phyloP scores from a whole-genome alignment of 2,888 invertebrate species.

The Dasypogon diadema region DNA sequence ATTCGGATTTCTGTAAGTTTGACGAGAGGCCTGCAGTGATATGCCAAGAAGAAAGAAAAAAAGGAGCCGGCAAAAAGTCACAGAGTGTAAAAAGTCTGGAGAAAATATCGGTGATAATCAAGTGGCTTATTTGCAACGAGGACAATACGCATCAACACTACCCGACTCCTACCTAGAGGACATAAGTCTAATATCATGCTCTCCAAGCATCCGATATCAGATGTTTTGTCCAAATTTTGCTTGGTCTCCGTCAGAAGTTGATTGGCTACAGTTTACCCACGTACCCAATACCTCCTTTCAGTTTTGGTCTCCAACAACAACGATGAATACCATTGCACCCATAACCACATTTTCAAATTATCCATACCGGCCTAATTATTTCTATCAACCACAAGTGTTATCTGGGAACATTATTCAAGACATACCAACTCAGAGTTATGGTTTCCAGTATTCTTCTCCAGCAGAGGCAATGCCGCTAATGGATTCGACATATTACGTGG shows the following conservation, averaged over 20 bases:
- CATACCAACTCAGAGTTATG: neutral
- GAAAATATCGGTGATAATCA: neutral
- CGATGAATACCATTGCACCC: neutral
- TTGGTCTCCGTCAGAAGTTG: neutral
- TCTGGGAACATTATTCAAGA: neutral
- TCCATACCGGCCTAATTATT: neutral
- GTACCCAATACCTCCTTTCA: neutral
- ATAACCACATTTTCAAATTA: neutral
- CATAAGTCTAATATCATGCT: neutral
- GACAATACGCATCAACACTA: neutral
- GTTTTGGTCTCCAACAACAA: neutral
- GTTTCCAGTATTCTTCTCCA: neutral
- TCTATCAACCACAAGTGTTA: neutral
- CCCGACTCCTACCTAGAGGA: neutral
- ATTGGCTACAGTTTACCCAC: neutral
- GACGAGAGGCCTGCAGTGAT: neutral
- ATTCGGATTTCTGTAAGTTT: conserved; percentile 9
- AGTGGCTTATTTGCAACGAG: neutral
- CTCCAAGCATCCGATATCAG: neutral
- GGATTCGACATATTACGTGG: neutral
- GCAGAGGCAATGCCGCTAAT: neutral
- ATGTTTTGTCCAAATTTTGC: neutral
- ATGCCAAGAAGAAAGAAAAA: neutral
- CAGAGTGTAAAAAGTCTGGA: neutral
- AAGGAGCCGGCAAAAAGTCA: neutral